Evolutionary conservation across 2,888 invertebrate genomes (phyloP).

Genomic region (Lumbricus terrestris): DNA sequence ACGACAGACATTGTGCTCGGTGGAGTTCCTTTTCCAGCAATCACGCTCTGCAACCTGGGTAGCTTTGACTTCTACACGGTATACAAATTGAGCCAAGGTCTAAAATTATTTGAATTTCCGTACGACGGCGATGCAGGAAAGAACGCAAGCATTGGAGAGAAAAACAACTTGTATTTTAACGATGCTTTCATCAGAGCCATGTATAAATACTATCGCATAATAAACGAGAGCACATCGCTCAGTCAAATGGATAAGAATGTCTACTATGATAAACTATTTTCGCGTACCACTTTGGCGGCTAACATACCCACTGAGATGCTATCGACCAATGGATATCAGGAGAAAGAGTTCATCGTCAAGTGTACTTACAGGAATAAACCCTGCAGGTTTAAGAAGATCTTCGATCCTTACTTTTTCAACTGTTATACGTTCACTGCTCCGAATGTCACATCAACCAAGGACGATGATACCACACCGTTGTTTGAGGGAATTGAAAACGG

Average conservation of each 20-base stretch:
- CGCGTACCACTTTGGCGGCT: not conserved
- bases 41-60: not conserved
- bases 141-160: not conserved
- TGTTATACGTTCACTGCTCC: constrained; percentile 41
- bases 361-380: constrained; percentile 40
- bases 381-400: constrained; percentile 38
- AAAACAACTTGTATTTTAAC: not conserved
- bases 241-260: not conserved
- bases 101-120: not conserved
- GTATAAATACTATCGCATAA: not conserved
- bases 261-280: constrained; percentile 7
- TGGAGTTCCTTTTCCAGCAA: constrained; percentile 8
- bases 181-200: not conserved
- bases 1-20: not conserved
- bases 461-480: constrained; percentile 24
- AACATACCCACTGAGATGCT: not conserved
- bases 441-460: constrained; percentile 18
- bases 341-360: constrained; percentile 39
- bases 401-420: constrained; percentile 43
- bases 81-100: not conserved
- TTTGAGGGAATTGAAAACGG: constrained; percentile 42
- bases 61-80: not conserved
- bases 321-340: not conserved
- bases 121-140: not conserved
- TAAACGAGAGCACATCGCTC: not conserved